These are phyloP conservation scores for Pammene fasciana DNA, from an alignment of 2,888 invertebrate species.

Conservation along the genomic window DNA sequence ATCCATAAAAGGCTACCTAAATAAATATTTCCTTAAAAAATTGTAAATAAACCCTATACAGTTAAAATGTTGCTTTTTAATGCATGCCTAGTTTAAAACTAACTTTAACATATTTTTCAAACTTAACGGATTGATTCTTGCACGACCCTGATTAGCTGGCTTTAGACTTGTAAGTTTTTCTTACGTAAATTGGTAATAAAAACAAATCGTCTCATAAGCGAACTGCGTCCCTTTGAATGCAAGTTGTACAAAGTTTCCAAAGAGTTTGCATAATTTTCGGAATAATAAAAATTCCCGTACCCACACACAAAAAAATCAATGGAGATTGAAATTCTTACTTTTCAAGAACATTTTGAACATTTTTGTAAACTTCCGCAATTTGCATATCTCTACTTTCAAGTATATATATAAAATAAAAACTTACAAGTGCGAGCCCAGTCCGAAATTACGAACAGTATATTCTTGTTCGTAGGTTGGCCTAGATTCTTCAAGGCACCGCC, in stretches of 20 bases:
- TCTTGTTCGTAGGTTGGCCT: constrained; percentile 71
- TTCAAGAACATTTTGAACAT: too few species aligned
- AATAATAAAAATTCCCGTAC: too few species aligned
- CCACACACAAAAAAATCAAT: too few species aligned
- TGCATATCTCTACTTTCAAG: too few species aligned
- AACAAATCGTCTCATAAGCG: too few species aligned
- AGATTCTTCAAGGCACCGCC: constrained; percentile 69
- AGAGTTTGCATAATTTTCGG: too few species aligned
- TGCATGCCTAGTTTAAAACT: constrained; percentile 11
- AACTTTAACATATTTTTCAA: background rate
- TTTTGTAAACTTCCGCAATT: too few species aligned
- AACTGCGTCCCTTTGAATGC: too few species aligned
- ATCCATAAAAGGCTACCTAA: background rate
- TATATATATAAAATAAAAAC: background rate
- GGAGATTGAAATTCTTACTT: too few species aligned
- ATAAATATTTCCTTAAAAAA: background rate
- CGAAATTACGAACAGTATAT: constrained; percentile 51
- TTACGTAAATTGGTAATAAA: background rate
- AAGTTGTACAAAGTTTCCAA: too few species aligned
- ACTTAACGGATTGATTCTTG: constrained; percentile 1
- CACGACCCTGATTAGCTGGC: constrained; percentile 3
- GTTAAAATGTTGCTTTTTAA: constrained; percentile 6
- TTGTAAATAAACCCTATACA: constrained; percentile 2
- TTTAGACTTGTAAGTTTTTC: constrained; percentile 1
- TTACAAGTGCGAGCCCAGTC: constrained; percentile 1